These are phyloP conservation scores for Sebastes itinus DNA, from an alignment of 2,797 vertebrate genomes.

Conservation along the genomic window DNA sequence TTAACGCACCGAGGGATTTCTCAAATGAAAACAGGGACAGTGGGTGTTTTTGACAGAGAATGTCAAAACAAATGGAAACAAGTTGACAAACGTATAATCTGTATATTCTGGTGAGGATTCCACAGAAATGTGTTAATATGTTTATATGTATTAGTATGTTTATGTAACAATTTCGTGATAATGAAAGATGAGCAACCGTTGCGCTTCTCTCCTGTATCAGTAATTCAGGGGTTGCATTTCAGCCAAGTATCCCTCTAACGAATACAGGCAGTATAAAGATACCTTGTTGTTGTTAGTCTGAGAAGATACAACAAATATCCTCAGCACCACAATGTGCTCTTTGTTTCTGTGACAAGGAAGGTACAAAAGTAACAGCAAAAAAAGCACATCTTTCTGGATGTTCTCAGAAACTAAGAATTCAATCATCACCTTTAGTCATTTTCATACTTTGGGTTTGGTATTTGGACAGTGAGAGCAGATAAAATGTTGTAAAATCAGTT, in stretches of 20 bases:
- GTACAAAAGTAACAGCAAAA: conserved; percentile 35
- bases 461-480: neutral
- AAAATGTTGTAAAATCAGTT: neutral
- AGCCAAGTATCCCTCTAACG: neutral
- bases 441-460: neutral
- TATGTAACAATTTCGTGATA: neutral
- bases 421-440: neutral
- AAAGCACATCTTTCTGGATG: neutral
- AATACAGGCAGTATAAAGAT: neutral
- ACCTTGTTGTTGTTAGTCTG: conserved; percentile 20
- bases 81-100: neutral
- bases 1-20: neutral
- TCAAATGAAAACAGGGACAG: neutral
- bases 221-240: neutral
- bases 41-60: neutral
- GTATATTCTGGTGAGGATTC: neutral
- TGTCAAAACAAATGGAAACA: neutral
- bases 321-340: conserved; percentile 42
- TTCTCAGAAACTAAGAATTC: neutral
- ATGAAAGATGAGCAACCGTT: neutral
- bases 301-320: conserved; percentile 23
- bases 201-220: neutral
- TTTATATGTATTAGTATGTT: neutral
- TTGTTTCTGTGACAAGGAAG: conserved; percentile 46
- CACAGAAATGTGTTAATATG: neutral